phyloP scores from a whole-genome alignment of 2,888 invertebrate species.

The Cerceris ruficornis region DNA sequence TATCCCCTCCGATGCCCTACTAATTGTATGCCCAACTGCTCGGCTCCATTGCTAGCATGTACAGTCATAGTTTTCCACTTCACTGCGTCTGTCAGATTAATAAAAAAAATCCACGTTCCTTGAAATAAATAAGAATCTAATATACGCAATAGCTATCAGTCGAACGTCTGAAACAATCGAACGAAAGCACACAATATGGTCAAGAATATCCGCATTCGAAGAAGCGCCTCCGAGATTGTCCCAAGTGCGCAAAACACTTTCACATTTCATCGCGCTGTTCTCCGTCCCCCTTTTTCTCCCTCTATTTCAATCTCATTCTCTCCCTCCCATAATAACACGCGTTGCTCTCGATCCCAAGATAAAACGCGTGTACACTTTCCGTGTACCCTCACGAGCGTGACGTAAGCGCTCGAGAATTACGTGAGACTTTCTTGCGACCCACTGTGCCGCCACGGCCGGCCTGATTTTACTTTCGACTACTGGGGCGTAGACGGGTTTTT shows the following conservation, averaged over 20 bases:
- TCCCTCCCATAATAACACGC: constrained; percentile 6
- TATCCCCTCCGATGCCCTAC: too few species aligned
- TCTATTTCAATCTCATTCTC: background rate
- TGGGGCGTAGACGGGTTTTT: constrained; percentile 11
- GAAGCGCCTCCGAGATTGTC: too few species aligned
- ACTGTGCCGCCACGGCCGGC: constrained; percentile 31
- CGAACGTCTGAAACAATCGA: too few species aligned
- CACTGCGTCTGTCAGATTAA: too few species aligned
- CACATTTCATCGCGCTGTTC: background rate
- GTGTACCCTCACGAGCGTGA: constrained; percentile 9
- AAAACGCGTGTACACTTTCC: constrained; percentile 22
- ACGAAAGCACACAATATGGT: too few species aligned
- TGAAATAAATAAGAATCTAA: too few species aligned
- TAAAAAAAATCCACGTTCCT: too few species aligned
- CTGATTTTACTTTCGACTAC: constrained; percentile 61
- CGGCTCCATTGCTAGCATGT: too few species aligned
- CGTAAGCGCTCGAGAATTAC: constrained; percentile 23
- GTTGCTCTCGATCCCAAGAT: constrained; percentile 35
- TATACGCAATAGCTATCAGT: too few species aligned
- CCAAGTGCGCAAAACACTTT: background rate
- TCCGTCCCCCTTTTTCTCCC: constrained; percentile 1
- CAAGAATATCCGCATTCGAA: too few species aligned
- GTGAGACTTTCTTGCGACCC: constrained; percentile 34
- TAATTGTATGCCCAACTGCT: too few species aligned
- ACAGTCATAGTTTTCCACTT: too few species aligned